phyloP scores from a whole-genome alignment of 2,113 vertebrate genomes.

The Pyrgilauda ruficollis region DNA sequence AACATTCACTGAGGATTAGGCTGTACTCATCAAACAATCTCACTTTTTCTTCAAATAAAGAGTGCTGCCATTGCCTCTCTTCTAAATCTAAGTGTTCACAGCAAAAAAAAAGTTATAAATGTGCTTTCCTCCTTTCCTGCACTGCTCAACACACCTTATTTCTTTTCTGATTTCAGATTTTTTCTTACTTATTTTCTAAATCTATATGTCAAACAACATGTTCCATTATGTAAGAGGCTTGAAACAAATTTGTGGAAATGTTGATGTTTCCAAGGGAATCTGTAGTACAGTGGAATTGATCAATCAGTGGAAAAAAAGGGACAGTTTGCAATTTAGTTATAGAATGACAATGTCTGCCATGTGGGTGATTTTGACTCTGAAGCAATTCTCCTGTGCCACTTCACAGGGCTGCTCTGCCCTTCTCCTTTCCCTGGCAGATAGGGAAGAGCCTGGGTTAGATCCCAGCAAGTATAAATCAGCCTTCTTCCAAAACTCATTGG shows the following conservation, averaged over 20 bases:
- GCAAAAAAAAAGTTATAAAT: not conserved
- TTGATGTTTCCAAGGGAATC: not conserved
- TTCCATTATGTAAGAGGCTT: not conserved
- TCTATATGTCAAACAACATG: not conserved
- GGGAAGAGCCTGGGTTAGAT: not conserved
- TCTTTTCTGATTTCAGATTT: not conserved
- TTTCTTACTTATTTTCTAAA: not conserved
- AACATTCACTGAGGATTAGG: conserved; percentile 10
- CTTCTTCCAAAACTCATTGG: not conserved
- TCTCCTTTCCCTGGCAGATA: not conserved
- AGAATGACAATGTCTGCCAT: not conserved
- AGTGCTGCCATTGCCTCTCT: not conserved
- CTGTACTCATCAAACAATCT: not conserved
- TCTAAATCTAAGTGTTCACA: not conserved
- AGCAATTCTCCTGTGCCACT: not conserved
- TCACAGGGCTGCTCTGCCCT: not conserved
- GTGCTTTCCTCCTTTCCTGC: not conserved
- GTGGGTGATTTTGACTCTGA: not conserved
- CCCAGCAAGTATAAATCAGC: not conserved
- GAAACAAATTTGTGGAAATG: not conserved
- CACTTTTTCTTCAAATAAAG: conserved; percentile 20
- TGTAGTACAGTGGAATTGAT: not conserved
- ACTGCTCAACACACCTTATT: not conserved
- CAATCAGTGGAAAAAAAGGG: not conserved
- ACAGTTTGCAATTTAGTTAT: not conserved